Evolutionary conservation across 2,888 invertebrate genomes (phyloP).

Genomic region (Macroteleia sp.): DNA sequence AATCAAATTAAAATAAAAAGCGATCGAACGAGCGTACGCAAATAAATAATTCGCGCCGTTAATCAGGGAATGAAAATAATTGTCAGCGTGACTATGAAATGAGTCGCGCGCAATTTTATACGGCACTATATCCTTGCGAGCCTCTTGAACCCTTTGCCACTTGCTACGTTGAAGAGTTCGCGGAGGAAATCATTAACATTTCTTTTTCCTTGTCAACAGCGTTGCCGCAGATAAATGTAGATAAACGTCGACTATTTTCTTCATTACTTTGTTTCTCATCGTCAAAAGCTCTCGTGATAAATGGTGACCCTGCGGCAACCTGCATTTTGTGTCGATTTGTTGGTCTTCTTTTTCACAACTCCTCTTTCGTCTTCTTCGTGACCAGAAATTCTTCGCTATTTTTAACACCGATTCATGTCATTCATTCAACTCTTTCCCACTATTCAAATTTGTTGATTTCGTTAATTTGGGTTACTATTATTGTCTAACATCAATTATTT

Average conservation of each 20-base stretch:
- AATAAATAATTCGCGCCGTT: no score
- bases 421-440: no score
- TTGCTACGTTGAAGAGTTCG: no score
- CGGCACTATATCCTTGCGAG: constrained; percentile 6
- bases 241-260: constrained; percentile 44
- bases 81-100: background rate
- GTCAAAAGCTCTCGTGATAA: constrained; percentile 47
- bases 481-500: no score
- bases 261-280: constrained; percentile 54
- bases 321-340: constrained; percentile 44
- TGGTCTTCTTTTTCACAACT: constrained; percentile 29
- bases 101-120: constrained; percentile 25
- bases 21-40: no score
- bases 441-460: no score
- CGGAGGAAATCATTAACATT: constrained; percentile 53
- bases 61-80: constrained; percentile 24
- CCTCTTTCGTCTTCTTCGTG: no score
- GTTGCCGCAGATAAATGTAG: constrained; percentile 40
- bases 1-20: no score
- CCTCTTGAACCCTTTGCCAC: background rate
- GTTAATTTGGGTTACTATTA: no score
- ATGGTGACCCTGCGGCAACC: constrained; percentile 39
- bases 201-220: constrained; percentile 47
- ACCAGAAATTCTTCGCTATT: no score
- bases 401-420: no score